Percentiles rank a stretch among this genome's conserved stretches.
Conservation (phyloP, 2,797 vertebrate species). For the Ara ararauna region DNA sequence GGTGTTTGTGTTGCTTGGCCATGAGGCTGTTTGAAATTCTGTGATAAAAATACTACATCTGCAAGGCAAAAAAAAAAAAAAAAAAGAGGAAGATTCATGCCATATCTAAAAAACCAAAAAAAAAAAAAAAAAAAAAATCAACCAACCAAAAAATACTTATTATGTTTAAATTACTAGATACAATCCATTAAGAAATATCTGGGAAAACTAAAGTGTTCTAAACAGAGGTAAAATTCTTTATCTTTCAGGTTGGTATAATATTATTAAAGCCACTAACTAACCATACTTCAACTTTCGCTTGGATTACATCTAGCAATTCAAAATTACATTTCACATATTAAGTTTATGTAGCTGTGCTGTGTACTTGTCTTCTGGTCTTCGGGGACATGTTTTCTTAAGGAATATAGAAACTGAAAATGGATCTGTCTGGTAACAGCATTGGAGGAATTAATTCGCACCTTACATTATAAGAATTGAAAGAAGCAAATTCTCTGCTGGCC, state of each 20-base stretch:
- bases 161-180: neutral
- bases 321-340: neutral
- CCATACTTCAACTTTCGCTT: neutral
- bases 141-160: fast-evolving
- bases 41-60: neutral
- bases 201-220: neutral
- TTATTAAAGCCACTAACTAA: neutral
- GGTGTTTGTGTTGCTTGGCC: neutral
- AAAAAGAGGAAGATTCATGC: neutral
- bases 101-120: too few relatives aligned
- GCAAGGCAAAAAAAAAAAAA: neutral
- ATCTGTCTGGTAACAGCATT: neutral
- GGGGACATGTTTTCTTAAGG: neutral
- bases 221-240: neutral
- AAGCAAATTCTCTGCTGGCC: neutral
- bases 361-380: neutral
- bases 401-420: neutral
- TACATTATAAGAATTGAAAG: neutral
- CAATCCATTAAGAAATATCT: neutral
- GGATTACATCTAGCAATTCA: neutral
- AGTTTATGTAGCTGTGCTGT: neutral
- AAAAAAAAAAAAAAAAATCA: fast-evolving
- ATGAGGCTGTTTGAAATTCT: neutral
- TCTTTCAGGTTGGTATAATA: neutral
- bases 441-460: neutral